Evolutionary conservation across 2,797 vertebrate genomes (phyloP).

Genomic region (Sternotherus odoratus): DNA sequence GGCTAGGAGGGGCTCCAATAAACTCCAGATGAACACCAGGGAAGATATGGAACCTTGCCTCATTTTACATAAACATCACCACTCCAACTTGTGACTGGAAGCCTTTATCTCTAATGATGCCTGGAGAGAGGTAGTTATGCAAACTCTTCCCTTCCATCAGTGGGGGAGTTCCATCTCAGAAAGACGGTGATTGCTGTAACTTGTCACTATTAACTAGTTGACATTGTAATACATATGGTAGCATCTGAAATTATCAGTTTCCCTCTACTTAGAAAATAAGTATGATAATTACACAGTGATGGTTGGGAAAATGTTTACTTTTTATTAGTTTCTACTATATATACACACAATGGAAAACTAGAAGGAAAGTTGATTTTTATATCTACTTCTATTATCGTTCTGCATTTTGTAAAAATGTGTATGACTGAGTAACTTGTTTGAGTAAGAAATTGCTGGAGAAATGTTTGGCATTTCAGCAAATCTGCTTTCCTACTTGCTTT

Average conservation of each 20-base stretch:
- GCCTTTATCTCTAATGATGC: neutral
- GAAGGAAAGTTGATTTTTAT: no score
- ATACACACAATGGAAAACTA: neutral
- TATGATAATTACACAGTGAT: neutral
- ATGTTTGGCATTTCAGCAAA: slow-evolving; percentile 37
- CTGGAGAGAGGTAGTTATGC: neutral
- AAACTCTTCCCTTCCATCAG: neutral
- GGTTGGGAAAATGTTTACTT: neutral
- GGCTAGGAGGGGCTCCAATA: neutral
- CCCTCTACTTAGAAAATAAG: neutral
- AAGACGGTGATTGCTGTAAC: neutral
- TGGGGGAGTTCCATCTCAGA: neutral
- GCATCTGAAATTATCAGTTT: neutral
- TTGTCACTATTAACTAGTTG: neutral
- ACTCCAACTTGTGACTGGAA: neutral
- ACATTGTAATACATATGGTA: neutral
- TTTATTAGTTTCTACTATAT: neutral
- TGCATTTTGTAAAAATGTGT: no score
- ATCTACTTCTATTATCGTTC: no score
- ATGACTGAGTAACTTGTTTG: neutral
- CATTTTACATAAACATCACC: neutral
- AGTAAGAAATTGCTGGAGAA: slow-evolving; percentile 14
- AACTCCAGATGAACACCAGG: neutral
- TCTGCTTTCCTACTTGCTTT: slow-evolving; percentile 36
- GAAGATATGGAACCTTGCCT: neutral